Base-by-base conservation (phyloP, 2,113 vertebrate genomes). In the Montifringilla adamsi region DNA sequence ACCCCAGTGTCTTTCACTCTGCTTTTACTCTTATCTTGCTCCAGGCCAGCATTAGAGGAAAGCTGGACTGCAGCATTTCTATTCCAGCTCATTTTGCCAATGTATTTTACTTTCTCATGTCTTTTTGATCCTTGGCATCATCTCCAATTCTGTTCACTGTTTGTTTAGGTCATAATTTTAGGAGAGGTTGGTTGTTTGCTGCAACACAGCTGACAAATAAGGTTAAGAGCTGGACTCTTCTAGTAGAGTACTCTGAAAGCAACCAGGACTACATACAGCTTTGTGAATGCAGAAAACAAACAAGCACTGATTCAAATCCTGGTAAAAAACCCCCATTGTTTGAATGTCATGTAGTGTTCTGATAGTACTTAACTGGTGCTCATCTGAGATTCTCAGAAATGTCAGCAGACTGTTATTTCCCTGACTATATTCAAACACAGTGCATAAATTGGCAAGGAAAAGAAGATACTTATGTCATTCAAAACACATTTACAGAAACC, bases 341-440 rank as follows among this genome's bases (percentile, higher is more conserved):
- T 31, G 41, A 77, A 78, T 82, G 56, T 68, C 68, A 41, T 41
- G 37, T 46, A 84, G 84, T 84, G n/a, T 37, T 52, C 41, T 37
- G 46, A 2, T 52, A 69, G 64, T 33, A n/a, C 93, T 90, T 84
- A 50, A 67, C 46, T 70, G 46, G 9, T 24, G 47, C 52, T 93
- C 87, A 78, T 59, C 89, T 78, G 62, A 47, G 56, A 92, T 74
- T 80, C 60, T 90, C 86, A 84, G 80, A 90, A 92, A 70, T 75
- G 67, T 84, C 44, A 95, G 41, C 30, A 76, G 62, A 30, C 41
- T 78, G 7, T 33, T 72, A 20, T 62, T 86, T 46, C 68, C 60
- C 72, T 83, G 55, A 26, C 15, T 66, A 5, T 30, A 73, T 72
- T 86, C 72, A 86, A 69, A 11, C 0, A 4, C 50, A 77, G 24